phyloP scores from a whole-genome alignment of 2,888 invertebrate genomes.

The Mantis religiosa region DNA sequence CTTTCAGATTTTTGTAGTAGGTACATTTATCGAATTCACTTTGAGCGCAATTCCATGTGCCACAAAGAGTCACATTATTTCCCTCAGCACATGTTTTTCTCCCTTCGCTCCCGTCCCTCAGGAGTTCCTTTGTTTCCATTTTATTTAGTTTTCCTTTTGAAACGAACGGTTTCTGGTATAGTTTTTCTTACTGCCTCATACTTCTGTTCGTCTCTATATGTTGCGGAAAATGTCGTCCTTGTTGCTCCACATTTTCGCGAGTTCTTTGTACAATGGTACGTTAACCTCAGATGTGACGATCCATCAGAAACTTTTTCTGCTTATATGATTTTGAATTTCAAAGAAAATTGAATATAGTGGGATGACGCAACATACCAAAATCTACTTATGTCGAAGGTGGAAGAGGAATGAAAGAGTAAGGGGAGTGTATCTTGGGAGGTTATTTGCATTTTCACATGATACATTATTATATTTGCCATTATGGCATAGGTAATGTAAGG shows the following conservation, averaged over 20 bases:
- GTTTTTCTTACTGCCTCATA: neutral
- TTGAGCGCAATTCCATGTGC: neutral
- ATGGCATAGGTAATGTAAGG: too few relatives aligned
- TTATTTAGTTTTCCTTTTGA: neutral
- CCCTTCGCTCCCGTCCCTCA: neutral
- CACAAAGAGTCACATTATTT: neutral
- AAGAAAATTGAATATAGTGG: neutral
- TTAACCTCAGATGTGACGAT: neutral
- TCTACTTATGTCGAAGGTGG: neutral
- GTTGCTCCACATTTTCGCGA: neutral
- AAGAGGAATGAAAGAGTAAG: neutral
- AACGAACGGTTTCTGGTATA: neutral
- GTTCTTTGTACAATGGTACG: neutral
- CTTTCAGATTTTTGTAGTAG: neutral
- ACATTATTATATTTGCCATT: neutral
- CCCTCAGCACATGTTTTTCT: neutral
- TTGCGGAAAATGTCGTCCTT: neutral
- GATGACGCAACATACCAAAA: neutral
- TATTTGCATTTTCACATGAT: neutral
- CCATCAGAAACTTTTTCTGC: neutral
- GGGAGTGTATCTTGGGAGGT: neutral
- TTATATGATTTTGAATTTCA: neutral
- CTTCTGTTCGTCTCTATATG: neutral
- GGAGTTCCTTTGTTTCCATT: neutral
- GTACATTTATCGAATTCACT: neutral